Percentiles rank a stretch among this genome's conserved stretches.
Evolutionary conservation across 2,113 vertebrate species (phyloP).

Genomic region (Lepisosteus osseus): DNA sequence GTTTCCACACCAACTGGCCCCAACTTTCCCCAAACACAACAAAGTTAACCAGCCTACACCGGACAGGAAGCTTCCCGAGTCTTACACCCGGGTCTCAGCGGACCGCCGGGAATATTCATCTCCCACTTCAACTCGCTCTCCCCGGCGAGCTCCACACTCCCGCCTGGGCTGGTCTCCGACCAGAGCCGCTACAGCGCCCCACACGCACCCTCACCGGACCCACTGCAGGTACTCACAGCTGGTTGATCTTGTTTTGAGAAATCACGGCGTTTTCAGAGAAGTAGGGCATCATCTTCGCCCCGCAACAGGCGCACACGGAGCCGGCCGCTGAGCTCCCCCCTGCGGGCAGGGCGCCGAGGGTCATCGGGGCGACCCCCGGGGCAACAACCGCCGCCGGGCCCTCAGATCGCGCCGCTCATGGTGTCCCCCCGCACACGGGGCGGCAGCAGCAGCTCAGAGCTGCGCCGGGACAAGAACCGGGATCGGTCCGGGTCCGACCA

Average conservation of each 20-base stretch:
- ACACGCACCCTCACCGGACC: conserved; percentile 1
- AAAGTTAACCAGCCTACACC: too few relatives aligned
- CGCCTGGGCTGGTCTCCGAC: too few relatives aligned
- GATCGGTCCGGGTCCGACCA: background rate
- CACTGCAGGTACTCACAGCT: conserved; percentile 63
- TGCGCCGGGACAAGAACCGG: too few relatives aligned
- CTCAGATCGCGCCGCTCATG: conserved; percentile 28
- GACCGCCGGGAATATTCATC: too few relatives aligned
- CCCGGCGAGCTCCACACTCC: too few relatives aligned
- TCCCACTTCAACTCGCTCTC: too few relatives aligned
- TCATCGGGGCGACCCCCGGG: conserved; percentile 55
- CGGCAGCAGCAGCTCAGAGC: too few relatives aligned
- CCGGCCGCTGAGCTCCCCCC: conserved; percentile 55
- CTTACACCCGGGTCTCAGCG: too few relatives aligned
- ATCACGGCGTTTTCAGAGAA: conserved; percentile 85
- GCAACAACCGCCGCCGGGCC: background rate
- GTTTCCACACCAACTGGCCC: too few relatives aligned
- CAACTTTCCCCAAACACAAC: too few relatives aligned
- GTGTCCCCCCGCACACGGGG: background rate
- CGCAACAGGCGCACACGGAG: conserved; percentile 68
- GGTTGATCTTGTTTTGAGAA: conserved; percentile 84
- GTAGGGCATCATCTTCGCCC: conserved; percentile 84
- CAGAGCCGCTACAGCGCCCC: too few relatives aligned
- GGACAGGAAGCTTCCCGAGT: too few relatives aligned
- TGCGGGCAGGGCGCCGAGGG: conserved; percentile 59